Percentiles rank a stretch among this genome's conserved stretches.
Conservation (phyloP, 2,888 invertebrate genomes). For the Steromphala cineraria region DNA sequence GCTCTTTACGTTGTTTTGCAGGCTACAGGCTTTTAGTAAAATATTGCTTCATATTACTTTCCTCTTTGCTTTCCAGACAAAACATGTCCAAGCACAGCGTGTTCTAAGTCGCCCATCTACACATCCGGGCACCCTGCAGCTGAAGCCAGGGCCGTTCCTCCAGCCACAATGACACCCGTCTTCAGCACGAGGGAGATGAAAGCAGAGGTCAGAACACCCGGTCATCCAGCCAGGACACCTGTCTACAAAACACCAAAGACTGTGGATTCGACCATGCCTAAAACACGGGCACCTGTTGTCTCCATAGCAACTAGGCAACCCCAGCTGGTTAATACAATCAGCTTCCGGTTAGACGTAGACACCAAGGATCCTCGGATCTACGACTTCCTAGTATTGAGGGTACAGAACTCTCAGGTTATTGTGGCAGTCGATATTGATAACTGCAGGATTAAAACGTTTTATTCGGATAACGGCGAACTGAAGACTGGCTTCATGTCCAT, state of each 20-base stretch:
- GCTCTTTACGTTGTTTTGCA: no score
- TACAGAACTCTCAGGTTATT: neutral
- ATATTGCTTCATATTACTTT: no score
- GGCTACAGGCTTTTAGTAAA: no score
- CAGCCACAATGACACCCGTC: no score
- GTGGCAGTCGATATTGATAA: neutral
- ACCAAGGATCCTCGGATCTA: neutral
- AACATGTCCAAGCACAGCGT: no score
- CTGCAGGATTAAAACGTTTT: neutral
- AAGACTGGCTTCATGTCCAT: neutral
- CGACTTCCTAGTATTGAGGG: neutral
- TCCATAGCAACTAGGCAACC: neutral
- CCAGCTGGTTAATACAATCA: neutral
- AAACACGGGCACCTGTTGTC: neutral
- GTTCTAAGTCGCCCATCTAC: no score
- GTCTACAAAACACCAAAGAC: neutral
- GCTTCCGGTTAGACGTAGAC: neutral
- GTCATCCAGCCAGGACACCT: neutral
- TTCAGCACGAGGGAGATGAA: no score
- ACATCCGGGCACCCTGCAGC: no score
- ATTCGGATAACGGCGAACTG: neutral
- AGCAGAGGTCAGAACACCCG: no score
- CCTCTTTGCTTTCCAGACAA: no score
- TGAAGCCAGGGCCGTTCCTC: no score
- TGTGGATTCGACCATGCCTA: neutral